Base-by-base conservation (phyloP, 2,113 vertebrate genomes). In the Plecotus auritus region DNA sequence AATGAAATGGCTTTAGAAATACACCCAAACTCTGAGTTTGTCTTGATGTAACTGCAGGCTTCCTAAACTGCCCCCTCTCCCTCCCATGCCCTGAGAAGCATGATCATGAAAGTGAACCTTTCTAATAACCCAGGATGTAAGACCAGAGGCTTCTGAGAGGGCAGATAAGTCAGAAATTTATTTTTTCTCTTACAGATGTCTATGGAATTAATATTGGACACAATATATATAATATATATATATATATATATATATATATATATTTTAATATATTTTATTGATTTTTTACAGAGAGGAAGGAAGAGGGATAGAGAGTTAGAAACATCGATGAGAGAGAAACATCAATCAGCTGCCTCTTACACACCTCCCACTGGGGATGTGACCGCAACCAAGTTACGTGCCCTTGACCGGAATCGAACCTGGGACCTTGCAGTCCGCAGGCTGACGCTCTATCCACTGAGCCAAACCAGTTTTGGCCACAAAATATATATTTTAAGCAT, bases 1-100 rank as follows among this genome's bases (percentile, higher is more conserved):
- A 95, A 91, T 49, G 26, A 91, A 95, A 88, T 40, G 9, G 11
- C 45, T 47, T 95, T 45, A 84, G 82, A 94, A 80, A 47, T 23
- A 84, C 28, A 85, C 45, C 37, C 67, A 83, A 81, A 74, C 13
- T 74, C 26, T 76, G n/a, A 16, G 20, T 85, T 66, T 69, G 47
- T 37, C 30, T 74, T 20, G 51, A 54, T 47, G 26, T 30, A 88
- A 85, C 1, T 16, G 17, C 9, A 47, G 35, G 18, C 67, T 91
- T 88, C 42, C 42, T 85, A 35, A 77, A 32, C 22, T 42, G 10
- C 6, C 54, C 12, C 17, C 13, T 17, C 40, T 12, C 26, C 2
- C 13, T 30, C 32, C 6, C 45, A 26, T 61, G 59, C 23, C 9
- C 26, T 28, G 26, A 61, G n/a, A 80, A 37, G 26, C 35, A 73